Percentiles rank a stretch among this genome's conserved stretches.
Evolutionary conservation across 2,797 vertebrate genomes (phyloP).

Genomic region (Mycteria americana): DNA sequence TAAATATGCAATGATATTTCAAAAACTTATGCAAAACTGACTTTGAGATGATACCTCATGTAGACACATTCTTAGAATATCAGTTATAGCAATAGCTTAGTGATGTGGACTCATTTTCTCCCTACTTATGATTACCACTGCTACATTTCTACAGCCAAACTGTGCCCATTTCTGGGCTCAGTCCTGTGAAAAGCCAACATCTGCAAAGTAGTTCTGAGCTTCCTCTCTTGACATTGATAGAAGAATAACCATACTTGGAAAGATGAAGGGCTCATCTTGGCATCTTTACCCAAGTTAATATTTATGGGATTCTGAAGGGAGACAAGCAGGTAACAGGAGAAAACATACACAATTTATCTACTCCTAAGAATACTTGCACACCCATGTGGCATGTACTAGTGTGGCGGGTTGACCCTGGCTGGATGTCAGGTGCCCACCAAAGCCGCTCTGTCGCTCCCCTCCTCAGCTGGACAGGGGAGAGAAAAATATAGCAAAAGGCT

Average conservation of each 20-base stretch:
- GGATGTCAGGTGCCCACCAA: neutral
- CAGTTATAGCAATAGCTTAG: neutral
- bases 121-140: neutral
- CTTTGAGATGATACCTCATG: neutral
- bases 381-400: neutral
- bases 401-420: neutral
- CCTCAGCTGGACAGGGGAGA: neutral
- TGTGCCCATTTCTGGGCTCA: neutral
- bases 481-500: neutral
- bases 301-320: too few relatives aligned
- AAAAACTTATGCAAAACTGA: neutral
- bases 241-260: too few relatives aligned
- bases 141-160: neutral
- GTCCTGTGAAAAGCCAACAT: neutral
- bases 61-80: neutral
- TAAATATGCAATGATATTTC: neutral
- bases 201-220: neutral
- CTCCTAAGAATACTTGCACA: accelerated
- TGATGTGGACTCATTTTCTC: neutral
- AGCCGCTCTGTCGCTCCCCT: neutral
- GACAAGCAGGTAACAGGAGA: too few relatives aligned
- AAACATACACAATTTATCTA: neutral
- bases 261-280: too few relatives aligned
- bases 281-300: too few relatives aligned
- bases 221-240: too few relatives aligned